Evolutionary conservation across 1,140 invertebrate species (phyloP).

Genomic region (Drosophila virilis): DNA sequence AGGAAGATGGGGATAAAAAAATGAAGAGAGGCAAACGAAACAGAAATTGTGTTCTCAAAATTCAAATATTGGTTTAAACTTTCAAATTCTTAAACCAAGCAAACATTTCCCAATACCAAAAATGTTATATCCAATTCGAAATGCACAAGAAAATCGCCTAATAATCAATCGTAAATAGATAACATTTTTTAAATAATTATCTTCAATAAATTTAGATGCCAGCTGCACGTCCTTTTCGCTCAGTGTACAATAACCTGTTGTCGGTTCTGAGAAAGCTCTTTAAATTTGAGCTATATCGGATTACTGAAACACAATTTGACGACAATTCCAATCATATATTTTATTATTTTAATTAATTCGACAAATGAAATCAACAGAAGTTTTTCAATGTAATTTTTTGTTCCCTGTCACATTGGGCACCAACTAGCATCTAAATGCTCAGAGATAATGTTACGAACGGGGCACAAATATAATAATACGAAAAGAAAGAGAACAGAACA

Average conservation of each 20-base stretch:
- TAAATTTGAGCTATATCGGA: slow-evolving; percentile 5
- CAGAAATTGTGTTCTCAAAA: slow-evolving; percentile 28
- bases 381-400: slow-evolving; percentile 21
- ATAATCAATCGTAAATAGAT: no score
- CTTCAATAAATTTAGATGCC: no score
- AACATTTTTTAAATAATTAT: no score
- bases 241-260: slow-evolving; percentile 5
- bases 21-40: slow-evolving; percentile 7
- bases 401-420: neutral
- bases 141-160: no score
- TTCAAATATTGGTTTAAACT: neutral
- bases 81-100: neutral
- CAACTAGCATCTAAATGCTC: slow-evolving; percentile 7
- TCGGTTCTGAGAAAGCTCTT: slow-evolving; percentile 1
- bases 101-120: neutral
- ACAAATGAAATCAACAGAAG: neutral
- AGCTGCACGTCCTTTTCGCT: neutral
- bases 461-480: neutral
- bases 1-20: neutral
- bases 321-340: neutral
- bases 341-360: slow-evolving; percentile 4
- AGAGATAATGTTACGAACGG: slow-evolving; percentile 10
- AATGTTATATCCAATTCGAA: no score
- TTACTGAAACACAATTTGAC: slow-evolving; percentile 6
- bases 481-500: neutral